Evolutionary conservation across 2,888 invertebrate species (phyloP).

Genomic region (Brachypterus glaber): DNA sequence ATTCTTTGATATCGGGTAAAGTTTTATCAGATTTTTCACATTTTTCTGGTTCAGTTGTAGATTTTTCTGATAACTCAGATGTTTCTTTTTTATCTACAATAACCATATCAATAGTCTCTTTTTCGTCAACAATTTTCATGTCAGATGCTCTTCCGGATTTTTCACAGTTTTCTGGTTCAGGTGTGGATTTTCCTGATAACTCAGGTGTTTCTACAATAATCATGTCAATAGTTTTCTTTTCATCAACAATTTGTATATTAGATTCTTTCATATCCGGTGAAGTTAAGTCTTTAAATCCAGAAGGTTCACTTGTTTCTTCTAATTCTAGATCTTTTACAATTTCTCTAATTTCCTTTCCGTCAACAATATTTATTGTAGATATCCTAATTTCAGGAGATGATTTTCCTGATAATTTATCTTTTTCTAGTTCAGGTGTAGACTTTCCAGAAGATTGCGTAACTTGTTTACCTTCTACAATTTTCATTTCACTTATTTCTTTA

Average conservation of each 20-base stretch:
- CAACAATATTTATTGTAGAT: neutral
- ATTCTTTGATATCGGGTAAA: neutral
- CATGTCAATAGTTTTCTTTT: conserved; percentile 7
- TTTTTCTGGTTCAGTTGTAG: conserved; percentile 12
- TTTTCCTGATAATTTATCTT: neutral
- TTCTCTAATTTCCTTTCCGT: neutral
- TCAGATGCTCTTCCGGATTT: conserved; percentile 18
- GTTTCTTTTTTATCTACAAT: too few relatives aligned
- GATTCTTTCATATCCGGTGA: neutral
- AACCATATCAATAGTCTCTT: too few relatives aligned
- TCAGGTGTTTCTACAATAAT: neutral
- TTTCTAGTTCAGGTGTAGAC: conserved; percentile 14
- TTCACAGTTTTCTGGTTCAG: conserved; percentile 18
- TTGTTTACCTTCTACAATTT: neutral
- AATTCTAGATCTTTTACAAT: neutral
- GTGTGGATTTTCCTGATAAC: conserved; percentile 24
- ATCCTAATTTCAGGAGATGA: neutral
- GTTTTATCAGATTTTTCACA: neutral
- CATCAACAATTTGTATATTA: neutral
- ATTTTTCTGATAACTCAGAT: conserved; percentile 8
- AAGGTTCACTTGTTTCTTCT: too few relatives aligned
- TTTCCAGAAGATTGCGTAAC: conserved; percentile 13
- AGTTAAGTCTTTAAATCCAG: neutral
- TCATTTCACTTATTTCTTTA: conserved; percentile 2
- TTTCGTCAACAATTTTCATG: too few relatives aligned